Evolutionary conservation across 2,113 vertebrate species (phyloP).

Genomic region (mouse (Mus musculus)): DNA sequence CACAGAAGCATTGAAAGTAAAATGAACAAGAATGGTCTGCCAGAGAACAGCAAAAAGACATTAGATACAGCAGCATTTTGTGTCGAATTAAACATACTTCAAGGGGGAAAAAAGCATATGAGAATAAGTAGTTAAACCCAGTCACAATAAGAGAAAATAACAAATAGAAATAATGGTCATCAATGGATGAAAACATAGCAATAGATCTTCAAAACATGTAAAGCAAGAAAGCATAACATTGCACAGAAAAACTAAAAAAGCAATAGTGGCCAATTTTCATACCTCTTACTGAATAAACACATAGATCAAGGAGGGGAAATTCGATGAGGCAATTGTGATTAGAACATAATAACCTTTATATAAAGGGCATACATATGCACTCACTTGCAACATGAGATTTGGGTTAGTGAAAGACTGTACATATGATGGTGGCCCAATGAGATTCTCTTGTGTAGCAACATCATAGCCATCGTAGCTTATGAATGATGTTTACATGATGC

Average conservation of each 20-base stretch:
- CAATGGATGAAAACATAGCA: not conserved
- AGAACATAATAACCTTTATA: not conserved
- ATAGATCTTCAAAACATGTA: constrained; percentile 19
- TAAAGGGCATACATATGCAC: not conserved
- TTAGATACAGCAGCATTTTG: constrained; percentile 4
- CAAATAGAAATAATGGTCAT: not conserved
- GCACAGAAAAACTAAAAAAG: not conserved
- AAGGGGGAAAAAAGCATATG: constrained; percentile 24
- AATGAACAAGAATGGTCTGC: not conserved
- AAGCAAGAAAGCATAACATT: not conserved
- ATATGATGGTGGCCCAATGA: too few species aligned
- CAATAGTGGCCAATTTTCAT: not conserved
- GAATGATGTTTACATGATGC: not conserved
- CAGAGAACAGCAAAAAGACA: constrained; percentile 38
- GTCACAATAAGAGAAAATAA: constrained; percentile 32
- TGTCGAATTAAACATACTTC: constrained; percentile 40
- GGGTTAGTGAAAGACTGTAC: not conserved
- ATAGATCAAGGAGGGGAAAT: not conserved
- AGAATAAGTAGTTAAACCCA: constrained; percentile 29
- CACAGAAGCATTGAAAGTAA: not conserved
- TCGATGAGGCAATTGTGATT: not conserved
- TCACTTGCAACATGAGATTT: not conserved
- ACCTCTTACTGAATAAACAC: not conserved
- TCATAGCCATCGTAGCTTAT: not conserved
- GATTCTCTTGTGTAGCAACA: not conserved